Conservation (phyloP, 2,797 vertebrate genomes). For the Esox lucius region DNA sequence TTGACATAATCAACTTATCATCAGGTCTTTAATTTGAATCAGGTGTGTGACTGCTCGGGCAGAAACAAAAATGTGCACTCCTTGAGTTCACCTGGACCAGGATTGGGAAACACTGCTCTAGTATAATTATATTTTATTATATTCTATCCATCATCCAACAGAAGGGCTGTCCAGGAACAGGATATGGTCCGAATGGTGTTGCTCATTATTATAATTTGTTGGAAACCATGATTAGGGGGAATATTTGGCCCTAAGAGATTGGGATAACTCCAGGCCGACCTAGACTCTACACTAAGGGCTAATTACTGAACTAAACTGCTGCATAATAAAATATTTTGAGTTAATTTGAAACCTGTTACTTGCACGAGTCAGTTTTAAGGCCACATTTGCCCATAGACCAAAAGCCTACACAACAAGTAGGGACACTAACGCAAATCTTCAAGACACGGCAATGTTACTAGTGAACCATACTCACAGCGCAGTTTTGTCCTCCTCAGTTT, state of each 20-base stretch:
- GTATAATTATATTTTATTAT: background rate
- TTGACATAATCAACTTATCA: no score
- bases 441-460: background rate
- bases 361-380: background rate
- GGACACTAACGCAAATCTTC: background rate
- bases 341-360: background rate
- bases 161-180: background rate
- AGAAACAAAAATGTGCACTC: background rate
- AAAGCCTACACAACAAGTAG: background rate
- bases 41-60: no score
- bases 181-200: background rate
- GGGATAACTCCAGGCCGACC: background rate
- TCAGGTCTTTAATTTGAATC: no score
- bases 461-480: conserved; percentile 79
- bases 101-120: background rate
- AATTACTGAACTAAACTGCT: background rate
- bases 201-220: background rate
- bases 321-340: background rate
- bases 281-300: background rate
- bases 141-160: background rate
- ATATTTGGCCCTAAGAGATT: conserved; percentile 7
- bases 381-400: background rate
- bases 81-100: background rate
- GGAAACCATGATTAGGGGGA: conserved; percentile 26
- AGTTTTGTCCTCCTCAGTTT: conserved; percentile 83